Evolutionary conservation across 2,113 vertebrate genomes (phyloP), one percentile per base, ranked within the genome.

Genomic region (Psettodes erumei): DNA sequence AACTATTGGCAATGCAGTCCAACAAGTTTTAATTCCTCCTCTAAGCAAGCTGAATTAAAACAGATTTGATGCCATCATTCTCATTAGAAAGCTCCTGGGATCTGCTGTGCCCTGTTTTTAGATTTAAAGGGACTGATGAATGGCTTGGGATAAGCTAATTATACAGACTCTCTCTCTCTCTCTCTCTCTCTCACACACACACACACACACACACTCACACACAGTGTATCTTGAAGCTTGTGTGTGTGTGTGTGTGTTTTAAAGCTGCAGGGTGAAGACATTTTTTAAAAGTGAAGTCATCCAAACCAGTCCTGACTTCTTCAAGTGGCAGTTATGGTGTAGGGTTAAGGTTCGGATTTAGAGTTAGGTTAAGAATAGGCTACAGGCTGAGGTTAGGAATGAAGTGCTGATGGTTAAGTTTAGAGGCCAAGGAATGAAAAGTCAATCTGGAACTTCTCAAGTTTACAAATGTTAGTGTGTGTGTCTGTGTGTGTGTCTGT

Each of bases 71-170:
- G 56, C 40, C 38, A 59, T 53, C 10, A 37, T 65, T 81, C 33
- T 75, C 48, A 65, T 77, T 58, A 59, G 71, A 25, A 72, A 65
- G 21, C 74, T 40, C 56, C 38, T 58, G 63, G 68, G 82, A 86
- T 70, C 65, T 63, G 42, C 21, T 38, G 12, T 86, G 55, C 25
- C 71, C 38, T 72, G 64, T 71, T 80, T 83, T 84, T 67, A 74
- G 70, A 60, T 78, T 74, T 66, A 84, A 72, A 18, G 55, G 33
- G 42, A 59, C 51, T n/a, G n/a, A 71, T 62, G 47, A 88, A 77
- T 76, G 61, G 71, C 68, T 79, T 71, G 80, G 58, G 59, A 65
- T 77, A 30, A 33, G 35, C 69, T 84, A 85, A 80, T 84, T 79
- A 82, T 79, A 82, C 47, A 71, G 21, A 50, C 43, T 50, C 28